A percentile compares a stretch with the other conserved stretches of the same genome.
Conservation (phyloP, 2,113 vertebrate species). For the Phodopus roborovskii region DNA sequence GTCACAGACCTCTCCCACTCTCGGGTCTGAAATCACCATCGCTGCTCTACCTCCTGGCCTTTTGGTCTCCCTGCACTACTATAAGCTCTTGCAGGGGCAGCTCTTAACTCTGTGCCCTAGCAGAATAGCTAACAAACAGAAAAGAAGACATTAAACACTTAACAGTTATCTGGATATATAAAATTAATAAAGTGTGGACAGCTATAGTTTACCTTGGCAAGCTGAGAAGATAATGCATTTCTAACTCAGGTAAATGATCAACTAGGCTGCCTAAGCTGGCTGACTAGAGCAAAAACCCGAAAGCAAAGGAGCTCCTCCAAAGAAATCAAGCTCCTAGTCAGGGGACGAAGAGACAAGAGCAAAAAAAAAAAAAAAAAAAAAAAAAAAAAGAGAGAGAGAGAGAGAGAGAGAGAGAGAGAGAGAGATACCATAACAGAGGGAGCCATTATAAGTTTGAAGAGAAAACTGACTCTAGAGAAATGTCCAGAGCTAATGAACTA, state of each 20-base stretch:
- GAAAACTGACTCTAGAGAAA: too few relatives aligned
- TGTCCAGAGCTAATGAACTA: too few relatives aligned
- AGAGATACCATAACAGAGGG: too few relatives aligned
- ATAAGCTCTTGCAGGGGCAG: neutral
- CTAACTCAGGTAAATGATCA: neutral
- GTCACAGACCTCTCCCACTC: rapidly evolving
- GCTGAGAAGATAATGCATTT: neutral
- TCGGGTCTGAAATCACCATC: rapidly evolving
- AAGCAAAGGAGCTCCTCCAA: neutral
- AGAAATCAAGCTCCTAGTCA: neutral
- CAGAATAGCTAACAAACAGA: neutral
- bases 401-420: too few relatives aligned
- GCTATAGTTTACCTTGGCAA: neutral
- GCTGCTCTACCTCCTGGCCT: neutral
- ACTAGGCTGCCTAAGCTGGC: neutral
- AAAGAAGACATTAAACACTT: neutral
- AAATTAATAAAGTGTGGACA: neutral
- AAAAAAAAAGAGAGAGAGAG: too few relatives aligned
- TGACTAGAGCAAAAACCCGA: neutral
- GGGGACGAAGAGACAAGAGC: too few relatives aligned
- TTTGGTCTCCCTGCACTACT: neutral
- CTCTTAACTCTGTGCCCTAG: neutral
- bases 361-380: too few relatives aligned
- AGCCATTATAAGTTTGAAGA: too few relatives aligned
- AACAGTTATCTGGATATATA: neutral